A percentile compares a stretch with the other conserved stretches of the same genome.
phyloP scores from a whole-genome alignment of 2,888 invertebrate genomes.

The Leptura quadrifasciata region DNA sequence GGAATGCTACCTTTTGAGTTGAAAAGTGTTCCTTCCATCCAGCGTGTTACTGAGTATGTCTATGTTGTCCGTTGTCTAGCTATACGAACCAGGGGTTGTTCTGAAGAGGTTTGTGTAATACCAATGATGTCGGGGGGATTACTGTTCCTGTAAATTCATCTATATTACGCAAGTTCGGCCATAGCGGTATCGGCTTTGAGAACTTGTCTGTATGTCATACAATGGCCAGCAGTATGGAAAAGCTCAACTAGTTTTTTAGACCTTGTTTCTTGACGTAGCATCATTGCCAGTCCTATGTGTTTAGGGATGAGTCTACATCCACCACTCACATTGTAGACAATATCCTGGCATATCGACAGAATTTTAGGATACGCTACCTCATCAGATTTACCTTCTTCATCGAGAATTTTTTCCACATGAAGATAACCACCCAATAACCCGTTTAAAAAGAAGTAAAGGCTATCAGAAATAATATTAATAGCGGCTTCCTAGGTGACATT shows the following conservation, averaged over 20 bases:
- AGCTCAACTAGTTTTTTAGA: slow-evolving; percentile 41
- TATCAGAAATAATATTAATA: slow-evolving; percentile 12
- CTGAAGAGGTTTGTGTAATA: neutral
- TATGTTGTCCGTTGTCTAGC: neutral
- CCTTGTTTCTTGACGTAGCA: slow-evolving; percentile 43
- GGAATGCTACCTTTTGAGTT: neutral
- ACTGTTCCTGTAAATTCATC: slow-evolving; percentile 4
- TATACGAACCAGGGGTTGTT: neutral
- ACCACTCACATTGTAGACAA: slow-evolving; percentile 36
- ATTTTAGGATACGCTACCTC: slow-evolving; percentile 16
- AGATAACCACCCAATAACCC: slow-evolving; percentile 1
- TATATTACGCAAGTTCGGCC: slow-evolving; percentile 38
- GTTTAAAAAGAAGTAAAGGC: slow-evolving; percentile 18
- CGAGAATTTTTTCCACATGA: slow-evolving; percentile 10
- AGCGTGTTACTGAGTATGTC: slow-evolving; percentile 24
- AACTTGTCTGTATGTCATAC: slow-evolving; percentile 38
- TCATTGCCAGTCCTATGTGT: slow-evolving; percentile 44
- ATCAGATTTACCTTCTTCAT: slow-evolving; percentile 12
- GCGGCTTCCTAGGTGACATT: slow-evolving; percentile 8
- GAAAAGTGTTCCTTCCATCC: slow-evolving; percentile 16
- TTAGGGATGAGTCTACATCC: slow-evolving; percentile 43
- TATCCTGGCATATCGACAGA: slow-evolving; percentile 38
- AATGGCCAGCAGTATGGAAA: slow-evolving; percentile 38
- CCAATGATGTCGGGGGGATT: slow-evolving; percentile 1
- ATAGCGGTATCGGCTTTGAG: slow-evolving; percentile 45